A percentile compares a stretch with the other conserved stretches of the same genome.
These are phyloP conservation scores for Poeciliopsis gracilis DNA, from an alignment of 2,797 vertebrate genomes.

Conservation along the genomic window DNA sequence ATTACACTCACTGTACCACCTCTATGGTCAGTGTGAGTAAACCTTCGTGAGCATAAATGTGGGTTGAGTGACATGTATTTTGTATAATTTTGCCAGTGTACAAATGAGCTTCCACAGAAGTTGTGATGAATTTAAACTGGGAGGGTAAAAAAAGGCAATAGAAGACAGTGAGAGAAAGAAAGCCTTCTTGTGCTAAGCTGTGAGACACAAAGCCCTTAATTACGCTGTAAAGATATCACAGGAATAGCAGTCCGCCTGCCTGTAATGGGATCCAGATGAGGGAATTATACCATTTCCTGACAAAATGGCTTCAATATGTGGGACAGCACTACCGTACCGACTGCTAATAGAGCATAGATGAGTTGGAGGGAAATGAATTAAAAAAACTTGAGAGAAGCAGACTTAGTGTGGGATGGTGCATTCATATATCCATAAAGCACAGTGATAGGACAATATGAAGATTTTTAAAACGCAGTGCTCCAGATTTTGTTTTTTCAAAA, in stretches of 20 bases:
- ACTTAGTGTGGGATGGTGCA: slow-evolving; percentile 1
- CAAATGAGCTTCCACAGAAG: slow-evolving; percentile 26
- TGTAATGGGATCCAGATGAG: slow-evolving; percentile 84
- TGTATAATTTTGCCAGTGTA: slow-evolving; percentile 17
- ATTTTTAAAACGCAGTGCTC: neutral
- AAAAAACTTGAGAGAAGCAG: slow-evolving; percentile 24
- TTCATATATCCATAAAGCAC: neutral
- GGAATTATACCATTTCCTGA: slow-evolving; percentile 81
- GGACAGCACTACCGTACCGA: slow-evolving; percentile 69
- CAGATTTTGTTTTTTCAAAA: neutral
- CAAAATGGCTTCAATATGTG: slow-evolving; percentile 81
- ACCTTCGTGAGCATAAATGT: neutral
- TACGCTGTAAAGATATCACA: slow-evolving; percentile 74
- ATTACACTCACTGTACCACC: neutral
- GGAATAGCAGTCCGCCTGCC: slow-evolving; percentile 65
- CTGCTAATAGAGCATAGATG: slow-evolving; percentile 61
- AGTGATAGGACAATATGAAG: neutral
- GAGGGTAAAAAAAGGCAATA: slow-evolving; percentile 2
- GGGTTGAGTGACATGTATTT: neutral
- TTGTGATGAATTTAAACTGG: slow-evolving; percentile 30
- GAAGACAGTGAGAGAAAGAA: slow-evolving; percentile 44
- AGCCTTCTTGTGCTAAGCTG: slow-evolving; percentile 59
- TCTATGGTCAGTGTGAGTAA: neutral
- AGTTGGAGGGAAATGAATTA: slow-evolving; percentile 37
- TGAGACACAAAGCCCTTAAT: slow-evolving; percentile 79